phyloP scores from a whole-genome alignment of 2,113 vertebrate genomes.

The Cyrtonyx montezumae region DNA sequence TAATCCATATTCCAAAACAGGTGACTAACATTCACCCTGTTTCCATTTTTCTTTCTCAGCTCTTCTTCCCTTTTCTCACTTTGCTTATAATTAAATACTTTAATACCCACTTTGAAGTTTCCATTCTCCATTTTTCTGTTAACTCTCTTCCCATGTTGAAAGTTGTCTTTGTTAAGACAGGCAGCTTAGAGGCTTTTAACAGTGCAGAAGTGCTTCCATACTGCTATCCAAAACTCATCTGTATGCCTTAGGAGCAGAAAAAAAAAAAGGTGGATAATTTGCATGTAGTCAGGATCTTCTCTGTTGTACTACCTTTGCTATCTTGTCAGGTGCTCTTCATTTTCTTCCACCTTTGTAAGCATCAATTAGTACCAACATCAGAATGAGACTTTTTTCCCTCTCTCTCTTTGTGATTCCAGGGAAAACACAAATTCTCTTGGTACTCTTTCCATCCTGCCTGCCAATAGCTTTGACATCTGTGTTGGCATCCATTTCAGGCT shows the following conservation, averaged over 20 bases:
- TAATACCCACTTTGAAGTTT: neutral
- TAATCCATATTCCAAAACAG: neutral
- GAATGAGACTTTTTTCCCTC: neutral
- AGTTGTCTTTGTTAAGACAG: neutral
- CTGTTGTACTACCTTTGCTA: neutral
- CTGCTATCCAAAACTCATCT: neutral
- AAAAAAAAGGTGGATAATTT: neutral
- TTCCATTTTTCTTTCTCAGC: neutral
- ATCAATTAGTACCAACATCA: neutral
- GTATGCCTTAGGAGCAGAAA: neutral
- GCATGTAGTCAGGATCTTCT: neutral
- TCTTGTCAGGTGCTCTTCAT: neutral
- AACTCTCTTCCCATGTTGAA: neutral
- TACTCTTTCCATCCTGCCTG: neutral
- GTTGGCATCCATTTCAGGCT: neutral
- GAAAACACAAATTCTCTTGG: neutral
- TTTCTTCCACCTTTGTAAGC: neutral
- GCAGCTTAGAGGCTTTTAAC: neutral
- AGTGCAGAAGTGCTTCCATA: neutral
- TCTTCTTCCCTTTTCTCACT: neutral
- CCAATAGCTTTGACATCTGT: neutral
- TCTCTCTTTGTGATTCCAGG: neutral
- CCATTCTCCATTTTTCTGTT: neutral
- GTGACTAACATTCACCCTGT: fast-evolving
- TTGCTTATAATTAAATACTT: neutral